Base-by-base conservation (phyloP, 2,888 invertebrate genomes). In the Cryptocheilus praepositus region DNA sequence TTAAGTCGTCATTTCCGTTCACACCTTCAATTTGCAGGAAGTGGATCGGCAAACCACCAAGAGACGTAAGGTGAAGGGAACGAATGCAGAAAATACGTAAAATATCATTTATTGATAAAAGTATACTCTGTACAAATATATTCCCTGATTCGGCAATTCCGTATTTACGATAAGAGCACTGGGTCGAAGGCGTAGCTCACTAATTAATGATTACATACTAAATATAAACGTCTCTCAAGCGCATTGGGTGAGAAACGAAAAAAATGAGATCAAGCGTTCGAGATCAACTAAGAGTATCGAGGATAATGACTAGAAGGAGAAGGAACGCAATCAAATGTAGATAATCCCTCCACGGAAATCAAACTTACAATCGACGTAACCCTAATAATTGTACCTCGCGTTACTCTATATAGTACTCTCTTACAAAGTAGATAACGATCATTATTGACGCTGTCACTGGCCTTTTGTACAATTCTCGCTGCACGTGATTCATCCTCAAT, bases 361-460 rank as follows among this genome's bases (percentile, higher is more conserved):
- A 36, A 36, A 7, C 49, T 11, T 49, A 16, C 49, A n/a, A 5
- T 49, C 49, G 51, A 64, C 66, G 53, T 53, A 22, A 25, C 11
- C 13, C 36, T 36, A 36, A 36, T 36, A 36, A 36, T 36, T 36
- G 36, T 36, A 36, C 44, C 70, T 73, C 67, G 67, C 59, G 36
- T 36, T 36, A 11, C 11, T 36, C 11, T 81, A 85, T 85, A 86
- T 79, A 83, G 80, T 81, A 81, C 81, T 83, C 72, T 82, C 87
- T 87, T 87, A 86, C 69, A 87, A 86, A 87, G 83, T 87, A 87
- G 84, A 82, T 87, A 87, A 87, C 87, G 85, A 86, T 81, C 72
- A 36, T 36, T 11, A 36, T 36, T 36, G 36, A 36, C 36, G 36
- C 36, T 7, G 3, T 4, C 8, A 36, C 36, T 36, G 36, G 36